Conservation (phyloP, 2,113 vertebrate genomes). For the Dicrurus megarhynchus region DNA sequence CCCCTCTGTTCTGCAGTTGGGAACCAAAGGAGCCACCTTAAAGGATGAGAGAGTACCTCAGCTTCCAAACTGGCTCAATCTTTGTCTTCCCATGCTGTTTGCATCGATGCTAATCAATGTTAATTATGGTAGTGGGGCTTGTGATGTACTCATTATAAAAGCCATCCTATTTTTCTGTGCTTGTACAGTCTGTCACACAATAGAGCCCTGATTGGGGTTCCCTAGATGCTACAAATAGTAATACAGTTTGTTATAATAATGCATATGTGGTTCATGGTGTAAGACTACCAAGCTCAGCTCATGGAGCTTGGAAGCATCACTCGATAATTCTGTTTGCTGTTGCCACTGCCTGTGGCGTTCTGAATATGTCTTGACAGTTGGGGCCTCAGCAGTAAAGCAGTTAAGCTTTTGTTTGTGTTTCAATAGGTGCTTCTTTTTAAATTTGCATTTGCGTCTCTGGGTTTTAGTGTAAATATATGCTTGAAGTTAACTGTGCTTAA, state of each 20-base stretch:
- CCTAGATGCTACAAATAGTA: slow-evolving; percentile 39
- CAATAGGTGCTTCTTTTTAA: background rate
- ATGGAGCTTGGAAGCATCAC: background rate
- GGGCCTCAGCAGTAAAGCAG: background rate
- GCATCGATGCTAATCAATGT: slow-evolving; percentile 52
- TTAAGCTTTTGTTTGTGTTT: background rate
- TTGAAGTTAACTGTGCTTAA: background rate
- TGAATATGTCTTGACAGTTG: background rate
- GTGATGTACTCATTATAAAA: slow-evolving; percentile 46
- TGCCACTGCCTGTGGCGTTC: background rate
- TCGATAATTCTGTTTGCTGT: background rate
- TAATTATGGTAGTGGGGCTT: slow-evolving; percentile 58
- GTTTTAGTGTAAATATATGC: background rate
- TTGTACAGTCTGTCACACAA: slow-evolving; percentile 39
- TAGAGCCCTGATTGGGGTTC: slow-evolving; percentile 39
- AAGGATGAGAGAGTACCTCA: slow-evolving; percentile 8
- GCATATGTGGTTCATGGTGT: background rate
- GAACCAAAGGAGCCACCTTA: background rate
- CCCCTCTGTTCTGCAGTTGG: background rate
- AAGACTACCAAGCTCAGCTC: background rate
- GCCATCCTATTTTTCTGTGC: slow-evolving; percentile 41
- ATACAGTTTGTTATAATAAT: slow-evolving; percentile 32
- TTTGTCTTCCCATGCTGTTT: slow-evolving; percentile 58
- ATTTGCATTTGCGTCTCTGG: background rate
- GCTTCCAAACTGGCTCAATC: background rate